phyloP scores from a whole-genome alignment of 2,888 invertebrate species.

The Hoplodrina blanda region DNA sequence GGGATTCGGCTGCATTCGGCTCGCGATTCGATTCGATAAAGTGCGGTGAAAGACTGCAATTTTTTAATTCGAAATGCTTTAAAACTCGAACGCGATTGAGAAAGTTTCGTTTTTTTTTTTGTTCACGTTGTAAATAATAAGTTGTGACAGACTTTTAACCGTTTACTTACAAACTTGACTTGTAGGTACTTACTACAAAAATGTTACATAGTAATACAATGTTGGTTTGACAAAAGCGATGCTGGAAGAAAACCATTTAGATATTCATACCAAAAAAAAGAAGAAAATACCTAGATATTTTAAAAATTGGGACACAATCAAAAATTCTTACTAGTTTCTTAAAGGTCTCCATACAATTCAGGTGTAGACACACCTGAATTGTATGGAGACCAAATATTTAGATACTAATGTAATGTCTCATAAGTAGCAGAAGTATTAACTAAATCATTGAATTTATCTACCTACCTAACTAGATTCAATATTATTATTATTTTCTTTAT shows the following conservation, averaged over 20 bases:
- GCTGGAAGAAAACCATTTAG: neutral
- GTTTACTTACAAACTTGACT: neutral
- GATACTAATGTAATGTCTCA: no score
- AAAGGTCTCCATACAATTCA: no score
- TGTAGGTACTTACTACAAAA: neutral
- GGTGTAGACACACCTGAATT: no score
- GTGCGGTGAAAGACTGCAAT: conserved; percentile 63
- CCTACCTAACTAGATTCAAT: no score
- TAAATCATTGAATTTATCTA: no score
- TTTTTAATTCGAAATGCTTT: conserved; percentile 61
- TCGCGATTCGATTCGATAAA: conserved; percentile 64
- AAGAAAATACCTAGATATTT: neutral
- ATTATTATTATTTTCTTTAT: no score
- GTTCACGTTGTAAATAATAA: neutral
- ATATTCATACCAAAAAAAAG: neutral
- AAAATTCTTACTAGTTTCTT: neutral
- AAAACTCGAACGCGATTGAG: conserved; percentile 42
- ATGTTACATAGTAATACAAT: neutral
- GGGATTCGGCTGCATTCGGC: conserved; percentile 59
- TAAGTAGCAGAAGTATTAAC: no score
- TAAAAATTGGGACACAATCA: neutral
- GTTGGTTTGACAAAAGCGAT: neutral
- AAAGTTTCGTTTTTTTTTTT: conserved; percentile 39
- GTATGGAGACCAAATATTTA: no score
- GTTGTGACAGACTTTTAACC: neutral